These are phyloP conservation scores for Psittacula echo DNA, from an alignment of 2,797 vertebrate species.

Conservation along the genomic window DNA sequence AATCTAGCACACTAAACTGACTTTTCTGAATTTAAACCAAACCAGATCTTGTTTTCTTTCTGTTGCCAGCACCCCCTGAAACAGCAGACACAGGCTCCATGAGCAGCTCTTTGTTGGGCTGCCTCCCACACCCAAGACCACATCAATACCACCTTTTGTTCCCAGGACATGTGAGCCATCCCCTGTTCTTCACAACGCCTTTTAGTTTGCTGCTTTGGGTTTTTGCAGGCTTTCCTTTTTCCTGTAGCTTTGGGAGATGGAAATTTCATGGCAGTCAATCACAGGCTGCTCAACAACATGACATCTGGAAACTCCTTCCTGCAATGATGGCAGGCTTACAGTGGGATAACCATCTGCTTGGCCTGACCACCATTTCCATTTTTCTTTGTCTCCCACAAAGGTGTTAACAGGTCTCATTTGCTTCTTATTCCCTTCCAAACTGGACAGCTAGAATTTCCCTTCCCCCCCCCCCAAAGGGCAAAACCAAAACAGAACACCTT, in stretches of 20 bases:
- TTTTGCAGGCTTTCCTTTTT: not conserved
- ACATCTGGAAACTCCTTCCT: not conserved
- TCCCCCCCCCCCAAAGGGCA: not conserved
- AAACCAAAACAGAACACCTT: not conserved
- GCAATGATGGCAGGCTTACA: not conserved
- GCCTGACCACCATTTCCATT: not conserved
- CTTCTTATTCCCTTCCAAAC: not conserved
- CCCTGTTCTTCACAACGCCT: not conserved
- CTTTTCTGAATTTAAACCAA: not conserved
- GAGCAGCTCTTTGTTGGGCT: not conserved
- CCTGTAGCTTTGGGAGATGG: not conserved
- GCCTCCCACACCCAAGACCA: not conserved
- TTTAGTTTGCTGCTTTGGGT: not conserved
- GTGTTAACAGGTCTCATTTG: not conserved
- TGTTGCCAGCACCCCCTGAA: fast-evolving
- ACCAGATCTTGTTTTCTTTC: not conserved
- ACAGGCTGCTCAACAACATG: not conserved
- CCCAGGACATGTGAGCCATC: not conserved
- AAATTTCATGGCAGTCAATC: not conserved
- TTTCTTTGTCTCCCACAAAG: not conserved
- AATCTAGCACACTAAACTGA: not conserved
- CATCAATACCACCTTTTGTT: not conserved
- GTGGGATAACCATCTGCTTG: not conserved
- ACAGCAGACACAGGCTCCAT: fast-evolving
- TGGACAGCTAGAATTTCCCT: not conserved